A percentile compares a stretch with the other conserved stretches of the same genome.
Evolutionary conservation across 30 jellyfish, hydroid and myxozoan species (phyloP).

Genomic region (Pelagia noctiluca): DNA sequence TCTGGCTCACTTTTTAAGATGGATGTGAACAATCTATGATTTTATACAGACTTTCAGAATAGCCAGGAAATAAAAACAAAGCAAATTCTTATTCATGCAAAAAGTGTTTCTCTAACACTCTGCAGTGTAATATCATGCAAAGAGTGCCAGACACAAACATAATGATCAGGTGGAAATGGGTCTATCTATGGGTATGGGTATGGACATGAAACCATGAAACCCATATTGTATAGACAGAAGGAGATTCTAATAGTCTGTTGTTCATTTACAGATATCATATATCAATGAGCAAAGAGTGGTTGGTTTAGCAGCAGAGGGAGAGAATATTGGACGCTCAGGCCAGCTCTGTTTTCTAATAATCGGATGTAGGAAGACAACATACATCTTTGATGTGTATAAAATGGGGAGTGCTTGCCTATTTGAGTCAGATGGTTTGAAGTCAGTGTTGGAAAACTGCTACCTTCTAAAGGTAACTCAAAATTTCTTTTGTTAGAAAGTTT

Average conservation of each 20-base stretch:
- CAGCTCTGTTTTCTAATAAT: constrained; percentile 58
- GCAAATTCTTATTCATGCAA: neutral
- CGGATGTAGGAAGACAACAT: constrained; percentile 74
- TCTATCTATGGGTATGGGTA: neutral
- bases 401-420: constrained; percentile 73
- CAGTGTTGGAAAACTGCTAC: constrained; percentile 47
- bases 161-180: neutral
- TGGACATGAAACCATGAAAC: no score
- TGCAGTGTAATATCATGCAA: neutral
- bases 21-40: neutral
- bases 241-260: no score
- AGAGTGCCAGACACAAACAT: neutral
- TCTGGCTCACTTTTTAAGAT: neutral
- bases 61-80: neutral
- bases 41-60: neutral
- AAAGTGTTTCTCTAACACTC: neutral
- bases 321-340: constrained; percentile 74
- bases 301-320: constrained; percentile 89
- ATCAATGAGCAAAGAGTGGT: constrained; percentile 73
- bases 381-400: constrained; percentile 67
- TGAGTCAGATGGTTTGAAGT: constrained; percentile 47
- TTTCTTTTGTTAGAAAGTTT: no score
- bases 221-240: no score
- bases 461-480: constrained; percentile 58
- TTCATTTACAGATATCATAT: constrained; percentile 16